Evolutionary conservation across 2,888 invertebrate genomes (phyloP), one percentile per base, ranked within the genome.

Genomic region (Lathronympha strigana): DNA sequence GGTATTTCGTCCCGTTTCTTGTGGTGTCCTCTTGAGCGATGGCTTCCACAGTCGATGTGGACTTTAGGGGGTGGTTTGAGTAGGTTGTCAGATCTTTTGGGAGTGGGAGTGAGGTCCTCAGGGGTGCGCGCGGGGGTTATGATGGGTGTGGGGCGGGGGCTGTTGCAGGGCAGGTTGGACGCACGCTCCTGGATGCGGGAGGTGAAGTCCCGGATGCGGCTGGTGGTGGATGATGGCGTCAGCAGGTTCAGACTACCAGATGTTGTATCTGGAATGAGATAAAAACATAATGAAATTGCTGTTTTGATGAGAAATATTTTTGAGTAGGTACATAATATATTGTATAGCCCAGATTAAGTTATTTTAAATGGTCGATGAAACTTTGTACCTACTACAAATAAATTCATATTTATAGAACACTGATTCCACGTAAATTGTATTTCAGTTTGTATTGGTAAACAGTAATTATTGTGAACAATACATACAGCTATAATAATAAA

Each of bases 221-320:
- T 93, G 62, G 94, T 93, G 5, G 94, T 93, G 1, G 94, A 94
- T 11, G 93, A 92, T 15, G 94, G 94, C 47, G 94, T 94, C 61
- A 93, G 87, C 75, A 94, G 92, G 81, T 94, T 94, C 74, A 94
- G 79, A 72, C 94, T 94, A 76, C 94, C 94, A 58, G 94, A 94
- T 73, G 94, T 94, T 76, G 92, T 92, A 87, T 92, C 92, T 92
- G 87, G 0, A 88, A 87, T 54, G 38, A 70, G n/a, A 36, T 19
- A 53, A 17, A 49, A n/a, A 36, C 19, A n/a, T n/a, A 8, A 8
- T 17, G 36, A 21, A 49, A 36, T 4, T 9, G n/a, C 9, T 21
- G 0, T 1, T 2, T 33, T 21, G 11, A 45, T 1, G n/a, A n/a
- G n/a, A n/a, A n/a, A n/a, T n/a, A n/a, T n/a, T n/a, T n/a, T n/a